Evolutionary conservation across 2,113 vertebrate species (phyloP).

Genomic region (Scatophagus argus): DNA sequence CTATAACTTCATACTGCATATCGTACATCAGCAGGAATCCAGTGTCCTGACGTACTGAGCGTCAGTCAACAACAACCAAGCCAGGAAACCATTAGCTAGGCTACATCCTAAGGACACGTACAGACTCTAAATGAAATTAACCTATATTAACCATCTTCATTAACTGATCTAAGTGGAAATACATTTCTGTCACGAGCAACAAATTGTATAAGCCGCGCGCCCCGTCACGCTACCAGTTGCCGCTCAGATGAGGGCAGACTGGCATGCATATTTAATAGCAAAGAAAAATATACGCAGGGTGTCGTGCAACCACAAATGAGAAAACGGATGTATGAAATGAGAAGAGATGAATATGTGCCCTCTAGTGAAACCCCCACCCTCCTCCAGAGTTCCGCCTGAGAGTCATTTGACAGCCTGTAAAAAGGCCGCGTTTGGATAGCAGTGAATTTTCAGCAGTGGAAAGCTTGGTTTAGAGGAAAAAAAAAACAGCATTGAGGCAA

Average conservation of each 20-base stretch:
- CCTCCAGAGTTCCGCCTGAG: conserved; percentile 57
- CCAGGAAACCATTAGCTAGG: conserved; percentile 5
- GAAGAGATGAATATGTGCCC: background rate
- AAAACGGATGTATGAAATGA: conserved; percentile 14
- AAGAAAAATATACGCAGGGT: background rate
- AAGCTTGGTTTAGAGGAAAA: conserved; percentile 9
- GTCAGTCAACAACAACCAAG: conserved; percentile 5
- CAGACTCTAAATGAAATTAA: background rate
- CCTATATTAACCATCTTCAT: background rate
- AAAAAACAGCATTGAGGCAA: conserved; percentile 30
- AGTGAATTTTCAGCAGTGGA: conserved; percentile 38
- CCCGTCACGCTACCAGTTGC: conserved; percentile 55
- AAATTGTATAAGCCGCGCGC: conserved; percentile 25
- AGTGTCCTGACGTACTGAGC: background rate
- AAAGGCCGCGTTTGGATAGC: conserved; percentile 67
- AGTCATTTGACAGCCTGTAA: conserved; percentile 57
- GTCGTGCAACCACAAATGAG: conserved; percentile 22
- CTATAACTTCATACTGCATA: background rate
- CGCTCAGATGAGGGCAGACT: conserved; percentile 56
- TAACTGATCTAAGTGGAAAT: background rate
- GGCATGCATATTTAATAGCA: conserved; percentile 53
- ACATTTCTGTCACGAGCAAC: conserved; percentile 10
- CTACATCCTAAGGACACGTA: background rate
- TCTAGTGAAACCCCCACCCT: background rate
- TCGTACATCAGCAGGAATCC: background rate